Conservation (phyloP, 2,797 vertebrate species). For the Fistularia tabacaria region DNA sequence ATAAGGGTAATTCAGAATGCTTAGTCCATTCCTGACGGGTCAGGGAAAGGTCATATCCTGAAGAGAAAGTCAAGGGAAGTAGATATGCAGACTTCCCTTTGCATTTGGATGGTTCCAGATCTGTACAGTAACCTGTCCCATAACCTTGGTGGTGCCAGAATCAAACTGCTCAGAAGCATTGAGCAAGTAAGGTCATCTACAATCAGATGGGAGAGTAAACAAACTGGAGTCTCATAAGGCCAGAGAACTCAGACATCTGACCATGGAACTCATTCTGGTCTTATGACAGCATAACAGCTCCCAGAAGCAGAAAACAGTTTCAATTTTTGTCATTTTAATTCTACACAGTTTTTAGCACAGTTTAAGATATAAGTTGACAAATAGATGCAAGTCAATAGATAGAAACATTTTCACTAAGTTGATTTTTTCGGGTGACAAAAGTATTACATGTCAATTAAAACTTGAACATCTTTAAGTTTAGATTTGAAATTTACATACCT, state of each 20-base stretch:
- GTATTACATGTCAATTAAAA: too few relatives aligned
- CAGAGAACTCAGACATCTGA: conserved; percentile 1
- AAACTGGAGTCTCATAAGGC: conserved; percentile 8
- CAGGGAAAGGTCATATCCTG: conserved; percentile 60
- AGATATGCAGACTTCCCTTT: conserved; percentile 34
- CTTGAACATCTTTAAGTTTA: too few relatives aligned
- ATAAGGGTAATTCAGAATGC: conserved; percentile 45
- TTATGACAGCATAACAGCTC: conserved; percentile 13
- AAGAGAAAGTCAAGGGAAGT: conserved; percentile 39
- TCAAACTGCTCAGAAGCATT: conserved; percentile 20
- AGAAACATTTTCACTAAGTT: too few relatives aligned
- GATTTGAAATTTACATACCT: too few relatives aligned
- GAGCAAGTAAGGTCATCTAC: conserved; percentile 14
- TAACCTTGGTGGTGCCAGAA: conserved; percentile 42
- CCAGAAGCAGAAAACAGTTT: background rate
- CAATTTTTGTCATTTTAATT: background rate
- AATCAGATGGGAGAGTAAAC: conserved; percentile 35
- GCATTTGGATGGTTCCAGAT: conserved; percentile 28
- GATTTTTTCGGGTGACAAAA: too few relatives aligned
- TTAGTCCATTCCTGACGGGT: conserved; percentile 61
- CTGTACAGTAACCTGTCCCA: conserved; percentile 56
- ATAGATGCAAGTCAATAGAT: too few relatives aligned
- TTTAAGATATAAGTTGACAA: too few relatives aligned
- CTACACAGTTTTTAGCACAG: background rate
- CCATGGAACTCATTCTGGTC: background rate